Evolutionary conservation across 2,797 vertebrate species (phyloP), one percentile per base, ranked within the genome.

Genomic region (Cygnus olor): DNA sequence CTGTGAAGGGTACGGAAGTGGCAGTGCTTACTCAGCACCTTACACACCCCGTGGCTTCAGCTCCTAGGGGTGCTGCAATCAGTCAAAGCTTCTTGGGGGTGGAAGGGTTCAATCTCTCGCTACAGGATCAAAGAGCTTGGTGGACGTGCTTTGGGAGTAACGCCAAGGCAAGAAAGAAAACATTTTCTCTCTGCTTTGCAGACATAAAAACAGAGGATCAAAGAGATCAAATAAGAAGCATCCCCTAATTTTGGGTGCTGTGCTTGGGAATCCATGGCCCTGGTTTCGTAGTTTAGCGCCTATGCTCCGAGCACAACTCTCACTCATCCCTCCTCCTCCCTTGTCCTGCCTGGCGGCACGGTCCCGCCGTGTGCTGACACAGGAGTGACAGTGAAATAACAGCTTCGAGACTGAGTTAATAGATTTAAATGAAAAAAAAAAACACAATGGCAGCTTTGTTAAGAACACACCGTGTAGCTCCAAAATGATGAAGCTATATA

Each of bases 301-400:
- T 0, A 0, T 16, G n/a, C 27, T 56, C 38, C 1, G 10, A 17
- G 25, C 27, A 45, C 22, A 10, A 61, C 12, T 70, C 45, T 13
- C 0, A 0, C 45, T 57, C 14, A 16, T 74, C 54, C 34, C 11
- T 25, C 60, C 40, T 45, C 8, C 20, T 30, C 32, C 28, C 11
- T 4, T 22, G 24, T 11, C 34, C 42, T 1, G 3, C n/a, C 38
- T 9, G 32, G 71, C 1, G 0, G 6, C 77, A 28, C 0, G 0
- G 20, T 73, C 61, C 49, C n/a, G 34, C 40, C 18, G 0, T 10
- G 57, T 0, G 1, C 70, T 34, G 1, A 4, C 2, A 1, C 5
- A 7, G 49, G 47, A 47, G 7, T 6, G 21, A 7, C 18, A 18
- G 13, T 2, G 53, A 13, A 66, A 6, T 12, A 34, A 19, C 21